These are phyloP conservation scores for Salticus scenicus DNA, from an alignment of 2,888 invertebrate species.

Conservation along the genomic window DNA sequence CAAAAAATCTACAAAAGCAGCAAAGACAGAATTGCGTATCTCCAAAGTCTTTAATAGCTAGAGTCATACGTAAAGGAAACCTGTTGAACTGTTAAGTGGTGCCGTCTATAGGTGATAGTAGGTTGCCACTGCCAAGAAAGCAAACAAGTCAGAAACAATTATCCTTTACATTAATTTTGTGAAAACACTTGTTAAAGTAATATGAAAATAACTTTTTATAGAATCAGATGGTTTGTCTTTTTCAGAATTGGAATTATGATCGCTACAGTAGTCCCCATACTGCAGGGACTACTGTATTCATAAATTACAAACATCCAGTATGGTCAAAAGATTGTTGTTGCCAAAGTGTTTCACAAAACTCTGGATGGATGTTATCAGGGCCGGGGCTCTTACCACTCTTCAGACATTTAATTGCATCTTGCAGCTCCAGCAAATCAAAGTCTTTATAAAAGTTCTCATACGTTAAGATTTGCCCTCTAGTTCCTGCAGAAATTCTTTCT, in stretches of 20 bases:
- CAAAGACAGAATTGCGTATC: background rate
- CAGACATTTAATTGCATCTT: too few relatives aligned
- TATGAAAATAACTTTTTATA: background rate
- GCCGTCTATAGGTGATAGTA: background rate
- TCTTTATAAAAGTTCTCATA: too few relatives aligned
- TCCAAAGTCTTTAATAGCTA: background rate
- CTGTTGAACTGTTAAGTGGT: slow-evolving; percentile 1
- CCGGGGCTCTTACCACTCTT: too few relatives aligned
- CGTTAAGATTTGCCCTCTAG: too few relatives aligned
- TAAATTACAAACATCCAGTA: too few relatives aligned
- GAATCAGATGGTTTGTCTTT: background rate
- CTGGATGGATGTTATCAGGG: too few relatives aligned
- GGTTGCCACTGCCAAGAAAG: background rate
- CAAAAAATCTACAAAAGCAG: background rate
- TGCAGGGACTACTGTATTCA: too few relatives aligned
- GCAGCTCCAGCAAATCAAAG: too few relatives aligned
- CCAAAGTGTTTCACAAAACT: too few relatives aligned
- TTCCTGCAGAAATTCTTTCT: too few relatives aligned
- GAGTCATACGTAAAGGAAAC: background rate
- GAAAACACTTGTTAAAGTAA: background rate
- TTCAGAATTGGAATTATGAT: background rate
- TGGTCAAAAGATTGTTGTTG: too few relatives aligned
- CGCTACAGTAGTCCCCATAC: background rate
- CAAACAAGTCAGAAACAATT: background rate
- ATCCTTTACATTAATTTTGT: background rate